Evolutionary conservation across 2,888 invertebrate species (phyloP).

Genomic region (Orthosia gothica): DNA sequence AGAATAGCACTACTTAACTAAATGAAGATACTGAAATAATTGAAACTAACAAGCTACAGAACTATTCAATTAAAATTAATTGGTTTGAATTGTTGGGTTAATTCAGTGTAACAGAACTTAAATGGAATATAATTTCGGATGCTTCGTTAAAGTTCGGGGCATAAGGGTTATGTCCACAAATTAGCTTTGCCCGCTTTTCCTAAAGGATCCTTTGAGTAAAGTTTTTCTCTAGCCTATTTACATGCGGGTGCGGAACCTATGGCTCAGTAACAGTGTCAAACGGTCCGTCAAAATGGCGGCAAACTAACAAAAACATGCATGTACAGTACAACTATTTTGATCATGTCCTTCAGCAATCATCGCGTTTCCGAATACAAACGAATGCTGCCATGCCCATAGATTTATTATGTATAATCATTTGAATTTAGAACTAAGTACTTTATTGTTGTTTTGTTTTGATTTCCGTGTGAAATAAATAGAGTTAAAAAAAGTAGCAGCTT

Average conservation of each 20-base stretch:
- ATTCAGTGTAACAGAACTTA: slow-evolving; percentile 38
- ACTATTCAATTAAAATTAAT: slow-evolving; percentile 52
- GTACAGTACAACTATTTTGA: no score
- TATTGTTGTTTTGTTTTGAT: no score
- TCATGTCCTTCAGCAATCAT: no score
- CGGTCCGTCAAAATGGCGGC: background rate
- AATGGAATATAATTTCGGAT: slow-evolving; percentile 47
- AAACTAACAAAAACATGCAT: background rate
- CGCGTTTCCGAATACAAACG: no score
- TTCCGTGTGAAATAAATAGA: no score
- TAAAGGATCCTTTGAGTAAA: slow-evolving; percentile 53
- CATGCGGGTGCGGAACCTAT: slow-evolving; percentile 32
- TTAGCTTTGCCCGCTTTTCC: slow-evolving; percentile 74
- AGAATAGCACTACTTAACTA: slow-evolving; percentile 29
- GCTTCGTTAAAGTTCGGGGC: slow-evolving; percentile 38
- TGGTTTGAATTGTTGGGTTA: slow-evolving; percentile 38
- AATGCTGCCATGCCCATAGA: no score
- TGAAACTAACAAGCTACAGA: slow-evolving; percentile 53
- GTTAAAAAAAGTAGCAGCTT: no score
- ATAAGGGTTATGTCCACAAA: slow-evolving; percentile 37
- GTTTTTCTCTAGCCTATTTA: slow-evolving; percentile 36
- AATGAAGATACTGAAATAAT: slow-evolving; percentile 51
- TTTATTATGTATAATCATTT: no score
- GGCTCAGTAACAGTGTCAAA: slow-evolving; percentile 9
- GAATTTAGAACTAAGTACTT: no score